Conservation (phyloP, 2,797 vertebrate genomes). For the Aeoliscus strigatus region DNA sequence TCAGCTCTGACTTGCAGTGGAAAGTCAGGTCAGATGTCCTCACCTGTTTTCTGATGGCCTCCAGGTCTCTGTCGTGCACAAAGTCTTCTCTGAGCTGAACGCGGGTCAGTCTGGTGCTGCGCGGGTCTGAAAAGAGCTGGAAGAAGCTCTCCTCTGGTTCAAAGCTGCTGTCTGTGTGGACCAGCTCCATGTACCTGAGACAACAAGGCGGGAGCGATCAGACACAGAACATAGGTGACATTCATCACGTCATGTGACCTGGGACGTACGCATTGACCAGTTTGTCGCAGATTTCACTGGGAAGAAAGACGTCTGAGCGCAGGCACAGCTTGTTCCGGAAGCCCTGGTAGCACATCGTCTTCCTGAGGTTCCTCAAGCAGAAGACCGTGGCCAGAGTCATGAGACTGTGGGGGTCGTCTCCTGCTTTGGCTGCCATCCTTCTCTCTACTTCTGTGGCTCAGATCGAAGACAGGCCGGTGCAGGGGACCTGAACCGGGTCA, state of each 20-base stretch:
- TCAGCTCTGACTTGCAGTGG: neutral
- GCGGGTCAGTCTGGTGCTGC: conserved; percentile 88
- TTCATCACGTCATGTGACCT: neutral
- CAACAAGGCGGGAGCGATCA: too few species aligned
- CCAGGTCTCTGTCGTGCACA: conserved; percentile 90
- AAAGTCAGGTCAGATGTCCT: neutral
- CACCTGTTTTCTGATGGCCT: conserved; percentile 93
- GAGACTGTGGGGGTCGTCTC: conserved; percentile 89
- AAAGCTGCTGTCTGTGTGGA: conserved; percentile 88
- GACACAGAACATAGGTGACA: neutral
- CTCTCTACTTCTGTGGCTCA: conserved; percentile 41
- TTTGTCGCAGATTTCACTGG: conserved; percentile 96
- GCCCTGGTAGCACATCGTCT: conserved; percentile 90
- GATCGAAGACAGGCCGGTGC: conserved; percentile 44
- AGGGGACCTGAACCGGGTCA: conserved; percentile 31
- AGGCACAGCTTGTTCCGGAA: conserved; percentile 83
- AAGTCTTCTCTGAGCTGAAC: conserved; percentile 89
- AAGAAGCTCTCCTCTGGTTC: conserved; percentile 94
- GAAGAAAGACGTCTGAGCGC: conserved; percentile 92
- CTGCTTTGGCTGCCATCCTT: conserved; percentile 88
- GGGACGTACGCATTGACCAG: conserved; percentile 87
- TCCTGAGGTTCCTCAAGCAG: conserved; percentile 91
- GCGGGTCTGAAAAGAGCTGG: conserved; percentile 90
- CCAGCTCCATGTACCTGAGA: conserved; percentile 93
- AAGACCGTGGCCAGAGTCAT: conserved; percentile 89